Conservation (phyloP, 2,888 invertebrate species). For the Raillietiella orientalis region DNA sequence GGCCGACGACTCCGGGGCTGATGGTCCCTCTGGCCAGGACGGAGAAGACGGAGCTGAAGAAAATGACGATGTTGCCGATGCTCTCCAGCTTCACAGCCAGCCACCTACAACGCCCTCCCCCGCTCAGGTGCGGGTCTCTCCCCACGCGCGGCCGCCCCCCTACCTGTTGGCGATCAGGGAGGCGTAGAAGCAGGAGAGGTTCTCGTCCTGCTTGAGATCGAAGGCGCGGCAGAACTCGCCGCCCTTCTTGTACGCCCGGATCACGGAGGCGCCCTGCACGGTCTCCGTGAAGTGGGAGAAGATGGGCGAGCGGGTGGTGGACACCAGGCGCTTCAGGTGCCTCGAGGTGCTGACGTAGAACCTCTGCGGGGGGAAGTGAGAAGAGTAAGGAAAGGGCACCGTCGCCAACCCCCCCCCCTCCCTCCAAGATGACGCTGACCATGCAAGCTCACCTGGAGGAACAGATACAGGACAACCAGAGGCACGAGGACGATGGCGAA, state of each 20-base stretch:
- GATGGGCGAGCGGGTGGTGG: slow-evolving; percentile 19
- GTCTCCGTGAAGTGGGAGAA: slow-evolving; percentile 22
- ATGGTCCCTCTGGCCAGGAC: slow-evolving; percentile 13
- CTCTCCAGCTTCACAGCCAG: slow-evolving; percentile 15
- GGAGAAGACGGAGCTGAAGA: slow-evolving; percentile 22
- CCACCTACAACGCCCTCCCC: slow-evolving; percentile 15
- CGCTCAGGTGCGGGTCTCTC: too few relatives aligned
- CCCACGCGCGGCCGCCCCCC: slow-evolving; percentile 4
- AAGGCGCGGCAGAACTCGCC: slow-evolving; percentile 15
- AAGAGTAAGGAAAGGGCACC: too few relatives aligned
- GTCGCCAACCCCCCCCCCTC: too few relatives aligned
- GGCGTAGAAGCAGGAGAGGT: slow-evolving; percentile 20
- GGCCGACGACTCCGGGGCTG: slow-evolving; percentile 22
- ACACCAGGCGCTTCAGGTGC: slow-evolving; percentile 20
- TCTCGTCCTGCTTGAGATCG: slow-evolving; percentile 16
- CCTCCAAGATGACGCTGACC: too few relatives aligned
- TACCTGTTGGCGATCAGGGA: slow-evolving; percentile 57
- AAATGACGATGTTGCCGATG: slow-evolving; percentile 20
- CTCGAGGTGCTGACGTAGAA: slow-evolving; percentile 20
- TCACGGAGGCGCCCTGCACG: slow-evolving; percentile 14
- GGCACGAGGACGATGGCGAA: too few relatives aligned
- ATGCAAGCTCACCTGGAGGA: too few relatives aligned
- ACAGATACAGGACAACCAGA: too few relatives aligned
- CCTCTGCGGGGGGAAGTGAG: slow-evolving; percentile 28
- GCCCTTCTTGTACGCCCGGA: slow-evolving; percentile 10